These are phyloP conservation scores for Scrobipalpa atriplicella DNA, from an alignment of 2,888 invertebrate genomes.

Conservation along the genomic window DNA sequence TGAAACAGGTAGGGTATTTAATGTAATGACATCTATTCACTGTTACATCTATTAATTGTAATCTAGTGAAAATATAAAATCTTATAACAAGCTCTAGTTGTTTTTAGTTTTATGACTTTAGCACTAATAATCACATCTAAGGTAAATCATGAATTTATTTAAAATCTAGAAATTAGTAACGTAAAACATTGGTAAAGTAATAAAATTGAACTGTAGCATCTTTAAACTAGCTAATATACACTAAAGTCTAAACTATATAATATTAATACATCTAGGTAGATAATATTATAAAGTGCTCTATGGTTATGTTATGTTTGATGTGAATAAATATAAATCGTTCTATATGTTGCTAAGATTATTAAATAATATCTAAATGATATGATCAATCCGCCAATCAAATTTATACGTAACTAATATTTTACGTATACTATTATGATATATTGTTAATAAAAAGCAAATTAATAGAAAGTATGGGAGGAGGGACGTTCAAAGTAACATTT, in stretches of 20 bases:
- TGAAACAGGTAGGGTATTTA: constrained; percentile 1
- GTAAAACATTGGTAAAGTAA: neutral
- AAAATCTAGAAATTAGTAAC: constrained; percentile 3
- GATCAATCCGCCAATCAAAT: neutral
- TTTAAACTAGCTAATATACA: neutral
- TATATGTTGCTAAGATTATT: neutral
- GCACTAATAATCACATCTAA: neutral
- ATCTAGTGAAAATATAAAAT: neutral
- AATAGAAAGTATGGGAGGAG: neutral
- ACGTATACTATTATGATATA: neutral
- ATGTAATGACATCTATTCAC: constrained; percentile 5
- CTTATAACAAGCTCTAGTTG: constrained; percentile 1
- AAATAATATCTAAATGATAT: neutral
- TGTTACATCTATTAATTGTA: neutral
- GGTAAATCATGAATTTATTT: neutral
- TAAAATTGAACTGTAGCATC: neutral
- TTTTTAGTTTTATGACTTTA: neutral
- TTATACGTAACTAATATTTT: neutral
- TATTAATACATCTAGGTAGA: neutral
- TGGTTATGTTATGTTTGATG: neutral
- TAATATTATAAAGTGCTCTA: neutral
- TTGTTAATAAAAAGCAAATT: neutral
- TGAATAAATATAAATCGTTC: neutral
- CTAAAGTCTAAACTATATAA: neutral
- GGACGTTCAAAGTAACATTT: neutral